Conservation (phyloP, 2,113 vertebrate genomes). For the Theristicus caerulescens region DNA sequence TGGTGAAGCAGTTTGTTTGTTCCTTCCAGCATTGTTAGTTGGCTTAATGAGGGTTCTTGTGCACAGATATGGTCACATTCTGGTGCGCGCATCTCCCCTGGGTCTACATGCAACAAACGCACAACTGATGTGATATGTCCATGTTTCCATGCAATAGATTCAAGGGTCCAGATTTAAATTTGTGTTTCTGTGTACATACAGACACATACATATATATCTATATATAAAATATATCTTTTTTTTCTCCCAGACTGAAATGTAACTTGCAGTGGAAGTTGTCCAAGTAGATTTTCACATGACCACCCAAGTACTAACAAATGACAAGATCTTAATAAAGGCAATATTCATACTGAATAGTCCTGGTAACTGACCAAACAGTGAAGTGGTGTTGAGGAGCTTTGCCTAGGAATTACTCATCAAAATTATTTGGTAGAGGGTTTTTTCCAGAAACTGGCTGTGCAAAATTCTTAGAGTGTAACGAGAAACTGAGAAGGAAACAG, state of each 20-base stretch:
- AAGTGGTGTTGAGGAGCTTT: not conserved
- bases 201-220: not conserved
- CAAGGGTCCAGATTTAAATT: not conserved
- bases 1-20: not conserved
- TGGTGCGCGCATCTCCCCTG: not conserved
- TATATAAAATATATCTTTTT: not conserved
- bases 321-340: not conserved
- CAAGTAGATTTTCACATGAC: not conserved
- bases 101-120: not conserved
- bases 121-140: not conserved
- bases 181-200: not conserved
- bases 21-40: not conserved
- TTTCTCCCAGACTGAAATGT: not conserved
- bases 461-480: not conserved
- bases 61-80: not conserved
- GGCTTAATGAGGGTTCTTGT: not conserved
- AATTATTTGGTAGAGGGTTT: not conserved
- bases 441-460: not conserved
- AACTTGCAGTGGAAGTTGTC: not conserved
- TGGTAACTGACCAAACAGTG: not conserved
- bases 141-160: not conserved
- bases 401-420: not conserved
- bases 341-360: not conserved
- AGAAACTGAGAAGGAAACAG: not conserved
- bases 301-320: not conserved